Percentiles rank a stretch among this genome's conserved stretches.
phyloP scores from a whole-genome alignment of 2,113 vertebrate species.

The Burhinus oedicnemus region DNA sequence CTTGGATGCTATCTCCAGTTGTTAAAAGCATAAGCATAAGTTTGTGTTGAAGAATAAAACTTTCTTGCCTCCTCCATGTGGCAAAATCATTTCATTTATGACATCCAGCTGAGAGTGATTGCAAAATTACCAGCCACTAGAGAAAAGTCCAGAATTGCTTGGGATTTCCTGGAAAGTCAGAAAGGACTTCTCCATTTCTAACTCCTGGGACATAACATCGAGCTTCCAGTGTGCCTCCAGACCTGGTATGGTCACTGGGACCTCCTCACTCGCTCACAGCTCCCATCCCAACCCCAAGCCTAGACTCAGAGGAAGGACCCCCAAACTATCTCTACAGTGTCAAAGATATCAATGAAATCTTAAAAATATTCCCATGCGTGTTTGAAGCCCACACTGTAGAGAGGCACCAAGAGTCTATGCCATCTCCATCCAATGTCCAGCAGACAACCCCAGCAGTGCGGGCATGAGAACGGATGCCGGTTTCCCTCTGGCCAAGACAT shows the following conservation, averaged over 20 bases:
- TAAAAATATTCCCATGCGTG: accelerated
- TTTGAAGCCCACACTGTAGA: not conserved
- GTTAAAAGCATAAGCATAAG: not conserved
- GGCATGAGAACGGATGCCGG: not conserved
- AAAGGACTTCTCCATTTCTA: not conserved
- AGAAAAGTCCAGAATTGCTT: not conserved
- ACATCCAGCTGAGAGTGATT: not conserved
- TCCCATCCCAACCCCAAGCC: not conserved
- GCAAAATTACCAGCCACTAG: not conserved
- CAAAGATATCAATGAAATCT: not conserved
- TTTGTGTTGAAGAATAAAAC: not conserved
- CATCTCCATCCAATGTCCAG: too few relatives aligned
- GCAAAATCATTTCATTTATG: not conserved
- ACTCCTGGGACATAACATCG: not conserved
- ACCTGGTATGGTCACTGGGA: not conserved
- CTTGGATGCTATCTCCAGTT: not conserved
- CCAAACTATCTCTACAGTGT: not conserved
- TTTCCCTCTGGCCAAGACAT: not conserved
- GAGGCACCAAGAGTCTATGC: not conserved
- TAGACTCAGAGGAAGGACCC: not conserved
- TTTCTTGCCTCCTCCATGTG: not conserved
- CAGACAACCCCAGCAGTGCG: not conserved
- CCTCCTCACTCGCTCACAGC: not conserved
- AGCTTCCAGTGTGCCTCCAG: not conserved
- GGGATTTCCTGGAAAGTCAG: not conserved